A percentile compares a stretch with the other conserved stretches of the same genome.
Conservation (phyloP, 2,113 vertebrate genomes). For the Gambusia holbrooki region DNA sequence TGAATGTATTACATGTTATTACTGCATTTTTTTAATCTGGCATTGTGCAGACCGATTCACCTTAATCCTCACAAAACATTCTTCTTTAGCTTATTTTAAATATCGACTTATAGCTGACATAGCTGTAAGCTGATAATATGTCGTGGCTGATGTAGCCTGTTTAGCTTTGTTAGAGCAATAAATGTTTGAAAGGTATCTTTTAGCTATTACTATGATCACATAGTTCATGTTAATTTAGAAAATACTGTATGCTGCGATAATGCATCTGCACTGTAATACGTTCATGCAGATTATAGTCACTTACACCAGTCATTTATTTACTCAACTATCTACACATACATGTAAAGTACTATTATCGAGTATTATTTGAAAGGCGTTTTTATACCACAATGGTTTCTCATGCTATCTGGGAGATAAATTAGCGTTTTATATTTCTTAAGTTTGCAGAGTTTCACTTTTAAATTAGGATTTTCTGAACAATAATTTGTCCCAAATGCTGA, state of each 20-base stretch:
- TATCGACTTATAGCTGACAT: background rate
- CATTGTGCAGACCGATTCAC: constrained; percentile 3
- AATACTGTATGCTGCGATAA: background rate
- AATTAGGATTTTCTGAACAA: too few species aligned
- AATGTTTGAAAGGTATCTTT: background rate
- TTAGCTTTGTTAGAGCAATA: too few species aligned
- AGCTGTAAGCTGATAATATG: too few species aligned
- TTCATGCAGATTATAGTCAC: background rate
- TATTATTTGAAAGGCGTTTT: too few species aligned
- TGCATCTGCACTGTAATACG: background rate
- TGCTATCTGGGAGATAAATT: too few species aligned
- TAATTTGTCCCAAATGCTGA: too few species aligned
- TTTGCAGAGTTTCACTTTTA: too few species aligned
- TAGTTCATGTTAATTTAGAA: background rate
- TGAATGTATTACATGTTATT: constrained; percentile 36
- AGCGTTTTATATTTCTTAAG: too few species aligned
- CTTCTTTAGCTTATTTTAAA: constrained; percentile 5
- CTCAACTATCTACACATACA: background rate
- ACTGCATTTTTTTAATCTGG: constrained; percentile 28
- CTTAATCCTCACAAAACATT: constrained; percentile 4
- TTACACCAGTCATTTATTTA: background rate
- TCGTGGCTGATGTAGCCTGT: too few species aligned
- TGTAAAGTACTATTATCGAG: background rate
- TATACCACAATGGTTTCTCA: too few species aligned
- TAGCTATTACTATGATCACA: background rate